A percentile compares a stretch with the other conserved stretches of the same genome.
phyloP scores from a whole-genome alignment of 2,888 invertebrate genomes.

The Athripsodes cinereus region DNA sequence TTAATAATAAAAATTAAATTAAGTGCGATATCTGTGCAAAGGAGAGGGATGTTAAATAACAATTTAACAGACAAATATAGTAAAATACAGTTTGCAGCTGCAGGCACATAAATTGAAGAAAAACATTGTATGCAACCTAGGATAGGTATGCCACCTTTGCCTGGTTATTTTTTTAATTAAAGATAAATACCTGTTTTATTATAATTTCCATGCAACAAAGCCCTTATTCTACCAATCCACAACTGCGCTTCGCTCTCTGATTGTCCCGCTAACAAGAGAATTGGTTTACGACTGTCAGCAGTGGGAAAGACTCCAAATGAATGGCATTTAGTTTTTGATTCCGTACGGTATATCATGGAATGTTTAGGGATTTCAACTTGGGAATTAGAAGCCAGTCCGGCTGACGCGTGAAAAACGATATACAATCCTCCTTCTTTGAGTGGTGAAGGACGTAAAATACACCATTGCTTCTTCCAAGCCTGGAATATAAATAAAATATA shows the following conservation, averaged over 20 bases:
- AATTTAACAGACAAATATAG: no score
- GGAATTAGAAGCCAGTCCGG: constrained; percentile 35
- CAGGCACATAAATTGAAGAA: no score
- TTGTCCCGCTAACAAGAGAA: constrained; percentile 57
- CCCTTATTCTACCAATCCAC: constrained; percentile 62
- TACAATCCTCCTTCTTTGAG: constrained; percentile 49
- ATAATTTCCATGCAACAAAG: constrained; percentile 44
- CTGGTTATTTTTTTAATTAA: no score
- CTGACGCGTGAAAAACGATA: constrained; percentile 50
- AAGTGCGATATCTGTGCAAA: no score
- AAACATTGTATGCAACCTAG: no score
- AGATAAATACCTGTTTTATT: constrained; percentile 39
- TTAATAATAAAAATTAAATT: no score
- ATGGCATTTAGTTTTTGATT: constrained; percentile 60
- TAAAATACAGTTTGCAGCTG: no score
- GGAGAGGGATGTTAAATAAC: no score
- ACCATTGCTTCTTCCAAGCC: constrained; percentile 64
- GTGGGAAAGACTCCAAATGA: constrained; percentile 63
- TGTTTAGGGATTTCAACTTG: constrained; percentile 53
- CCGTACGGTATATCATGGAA: constrained; percentile 56
- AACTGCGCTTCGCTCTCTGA: constrained; percentile 59
- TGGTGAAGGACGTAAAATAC: constrained; percentile 53
- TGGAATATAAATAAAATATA: constrained; percentile 32
- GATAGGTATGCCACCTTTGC: no score
- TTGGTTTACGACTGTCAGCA: constrained; percentile 53